Percentiles rank a stretch among this genome's conserved stretches.
Evolutionary conservation across 2,888 invertebrate genomes (phyloP).

Genomic region (Drosophila peninsularis): DNA sequence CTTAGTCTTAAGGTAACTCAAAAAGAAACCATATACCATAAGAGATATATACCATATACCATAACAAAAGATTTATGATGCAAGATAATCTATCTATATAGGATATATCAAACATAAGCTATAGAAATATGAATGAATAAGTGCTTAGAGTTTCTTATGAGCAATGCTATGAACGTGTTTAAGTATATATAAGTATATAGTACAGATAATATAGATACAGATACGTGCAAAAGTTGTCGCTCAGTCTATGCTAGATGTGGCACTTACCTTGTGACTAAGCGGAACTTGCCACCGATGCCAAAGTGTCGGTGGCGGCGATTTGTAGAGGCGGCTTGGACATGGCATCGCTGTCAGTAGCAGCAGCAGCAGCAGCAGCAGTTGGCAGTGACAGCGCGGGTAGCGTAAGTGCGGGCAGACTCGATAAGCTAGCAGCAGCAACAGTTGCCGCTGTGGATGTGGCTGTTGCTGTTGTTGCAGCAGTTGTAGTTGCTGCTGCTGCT

Average conservation of each 20-base stretch:
- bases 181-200: too few species aligned
- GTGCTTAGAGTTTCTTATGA: too few species aligned
- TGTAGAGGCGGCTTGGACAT: constrained; percentile 70
- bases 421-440: constrained; percentile 20
- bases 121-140: too few species aligned
- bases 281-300: constrained; percentile 72
- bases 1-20: too few species aligned
- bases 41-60: too few species aligned
- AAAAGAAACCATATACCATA: too few species aligned
- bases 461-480: constrained; percentile 14
- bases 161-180: too few species aligned
- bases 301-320: constrained; percentile 68
- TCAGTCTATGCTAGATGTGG: background rate
- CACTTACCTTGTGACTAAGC: constrained; percentile 78
- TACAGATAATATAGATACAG: too few species aligned
- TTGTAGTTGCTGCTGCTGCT: background rate
- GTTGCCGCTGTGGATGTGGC: constrained; percentile 14
- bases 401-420: constrained; percentile 8
- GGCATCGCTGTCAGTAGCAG: constrained; percentile 32
- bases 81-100: too few species aligned
- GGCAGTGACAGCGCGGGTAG: constrained; percentile 36
- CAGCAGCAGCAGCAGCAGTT: constrained; percentile 12
- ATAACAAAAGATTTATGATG: too few species aligned
- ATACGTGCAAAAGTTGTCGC: too few species aligned
- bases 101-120: too few species aligned